Conservation (phyloP, 2,888 invertebrate species). For the Eupithecia dodoneata region DNA sequence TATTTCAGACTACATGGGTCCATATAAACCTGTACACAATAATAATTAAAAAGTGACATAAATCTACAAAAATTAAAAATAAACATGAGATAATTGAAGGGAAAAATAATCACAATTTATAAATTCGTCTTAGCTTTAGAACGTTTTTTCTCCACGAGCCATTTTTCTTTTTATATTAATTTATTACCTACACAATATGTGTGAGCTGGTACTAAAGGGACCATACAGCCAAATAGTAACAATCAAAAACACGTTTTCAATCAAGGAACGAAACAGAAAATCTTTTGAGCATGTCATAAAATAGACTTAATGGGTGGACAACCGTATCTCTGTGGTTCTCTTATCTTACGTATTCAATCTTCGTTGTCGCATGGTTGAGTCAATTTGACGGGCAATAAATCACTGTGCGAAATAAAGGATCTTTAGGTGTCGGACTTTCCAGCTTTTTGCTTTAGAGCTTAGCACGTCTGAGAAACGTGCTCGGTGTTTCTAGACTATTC, state of each 20-base stretch:
- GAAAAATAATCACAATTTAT: too few relatives aligned
- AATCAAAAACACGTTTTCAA: neutral
- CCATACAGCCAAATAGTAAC: neutral
- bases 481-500: neutral
- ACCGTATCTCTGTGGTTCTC: neutral
- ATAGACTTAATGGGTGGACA: neutral
- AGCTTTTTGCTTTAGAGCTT: neutral
- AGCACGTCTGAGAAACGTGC: neutral
- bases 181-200: too few relatives aligned
- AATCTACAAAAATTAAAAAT: too few relatives aligned
- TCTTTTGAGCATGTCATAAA: neutral
- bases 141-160: too few relatives aligned
- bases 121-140: too few relatives aligned
- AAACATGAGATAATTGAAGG: too few relatives aligned
- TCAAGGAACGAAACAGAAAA: neutral
- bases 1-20: too few relatives aligned
- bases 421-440: neutral
- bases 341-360: constrained; percentile 13
- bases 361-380: constrained; percentile 10
- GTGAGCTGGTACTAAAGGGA: too few relatives aligned
- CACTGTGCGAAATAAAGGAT: constrained; percentile 4
- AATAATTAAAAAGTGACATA: too few relatives aligned
- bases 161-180: too few relatives aligned
- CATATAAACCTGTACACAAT: too few relatives aligned
- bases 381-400: constrained; percentile 18